Evolutionary conservation across 2,797 vertebrate species (phyloP).

Genomic region (Gymnothorax reevesii): DNA sequence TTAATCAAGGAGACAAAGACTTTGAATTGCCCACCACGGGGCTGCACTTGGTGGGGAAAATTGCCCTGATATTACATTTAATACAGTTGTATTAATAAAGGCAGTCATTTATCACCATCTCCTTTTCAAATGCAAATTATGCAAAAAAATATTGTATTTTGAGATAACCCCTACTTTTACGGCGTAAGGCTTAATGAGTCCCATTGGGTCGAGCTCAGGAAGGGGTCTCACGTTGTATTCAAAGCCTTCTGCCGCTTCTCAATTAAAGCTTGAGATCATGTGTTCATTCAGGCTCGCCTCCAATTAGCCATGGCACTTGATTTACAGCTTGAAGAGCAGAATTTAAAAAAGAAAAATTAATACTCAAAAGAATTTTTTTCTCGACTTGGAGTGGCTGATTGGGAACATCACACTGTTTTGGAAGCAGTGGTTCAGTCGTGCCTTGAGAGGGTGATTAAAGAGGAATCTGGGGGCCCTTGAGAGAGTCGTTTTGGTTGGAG

Average conservation of each 20-base stretch:
- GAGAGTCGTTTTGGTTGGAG: not conserved
- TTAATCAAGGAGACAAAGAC: constrained; percentile 1
- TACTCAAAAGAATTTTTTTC: constrained; percentile 38
- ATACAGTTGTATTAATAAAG: constrained; percentile 33
- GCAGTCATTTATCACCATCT: constrained; percentile 32
- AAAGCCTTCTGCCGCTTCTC: constrained; percentile 32
- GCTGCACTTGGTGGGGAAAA: constrained; percentile 1
- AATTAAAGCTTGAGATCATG: constrained; percentile 48
- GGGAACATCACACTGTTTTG: constrained; percentile 53
- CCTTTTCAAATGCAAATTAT: constrained; percentile 51
- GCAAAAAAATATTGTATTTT: constrained; percentile 53
- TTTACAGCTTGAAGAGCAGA: constrained; percentile 51
- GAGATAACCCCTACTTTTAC: constrained; percentile 45
- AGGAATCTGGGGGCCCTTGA: not conserved
- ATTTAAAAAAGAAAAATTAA: constrained; percentile 33
- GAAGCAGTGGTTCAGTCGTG: constrained; percentile 55
- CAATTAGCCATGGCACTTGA: constrained; percentile 67
- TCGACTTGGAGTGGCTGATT: constrained; percentile 61
- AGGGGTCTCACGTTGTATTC: constrained; percentile 37
- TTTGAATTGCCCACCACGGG: not conserved
- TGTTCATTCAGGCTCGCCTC: constrained; percentile 50
- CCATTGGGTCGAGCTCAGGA: constrained; percentile 49
- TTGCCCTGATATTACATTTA: constrained; percentile 18
- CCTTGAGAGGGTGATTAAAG: constrained; percentile 65
- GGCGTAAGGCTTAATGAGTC: constrained; percentile 62